Evolutionary conservation across 2,888 invertebrate species (phyloP).

Genomic region (Deilephila porcellus): DNA sequence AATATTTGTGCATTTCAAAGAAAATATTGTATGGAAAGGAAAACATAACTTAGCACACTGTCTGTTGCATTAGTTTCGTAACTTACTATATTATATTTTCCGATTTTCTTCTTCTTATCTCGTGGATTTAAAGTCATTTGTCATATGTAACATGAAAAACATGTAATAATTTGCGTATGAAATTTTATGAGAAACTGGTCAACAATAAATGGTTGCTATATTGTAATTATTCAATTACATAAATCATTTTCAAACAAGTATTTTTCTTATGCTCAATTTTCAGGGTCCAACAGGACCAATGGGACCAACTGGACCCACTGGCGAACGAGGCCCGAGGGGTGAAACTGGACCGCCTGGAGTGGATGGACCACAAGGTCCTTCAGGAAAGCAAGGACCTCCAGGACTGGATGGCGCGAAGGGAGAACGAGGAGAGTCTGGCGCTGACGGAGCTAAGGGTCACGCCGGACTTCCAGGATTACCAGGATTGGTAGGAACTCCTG

Average conservation of each 20-base stretch:
- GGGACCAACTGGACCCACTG: slow-evolving; percentile 88
- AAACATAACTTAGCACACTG: too few species aligned
- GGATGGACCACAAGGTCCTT: slow-evolving; percentile 90
- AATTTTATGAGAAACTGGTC: too few species aligned
- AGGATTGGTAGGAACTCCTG: slow-evolving; percentile 89
- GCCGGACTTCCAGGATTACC: slow-evolving; percentile 93
- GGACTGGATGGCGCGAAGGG: slow-evolving; percentile 90
- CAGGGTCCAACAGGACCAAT: slow-evolving; percentile 88
- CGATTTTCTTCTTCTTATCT: too few species aligned
- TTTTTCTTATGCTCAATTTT: slow-evolving; percentile 29
- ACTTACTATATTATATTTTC: too few species aligned
- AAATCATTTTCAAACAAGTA: neutral
- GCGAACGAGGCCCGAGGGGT: slow-evolving; percentile 89
- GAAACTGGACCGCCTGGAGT: slow-evolving; percentile 90
- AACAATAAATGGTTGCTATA: too few species aligned
- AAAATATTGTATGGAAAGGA: too few species aligned
- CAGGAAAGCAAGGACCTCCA: slow-evolving; percentile 91
- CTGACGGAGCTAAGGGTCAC: slow-evolving; percentile 92
- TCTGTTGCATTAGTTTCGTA: too few species aligned
- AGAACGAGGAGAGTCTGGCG: slow-evolving; percentile 86
- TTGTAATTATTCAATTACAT: neutral
- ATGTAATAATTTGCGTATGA: too few species aligned
- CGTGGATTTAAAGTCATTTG: too few species aligned
- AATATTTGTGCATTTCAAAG: too few species aligned
- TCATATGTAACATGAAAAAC: too few species aligned